Base-by-base conservation (phyloP, 2,797 vertebrate genomes). In the Notolabrus celidotus region DNA sequence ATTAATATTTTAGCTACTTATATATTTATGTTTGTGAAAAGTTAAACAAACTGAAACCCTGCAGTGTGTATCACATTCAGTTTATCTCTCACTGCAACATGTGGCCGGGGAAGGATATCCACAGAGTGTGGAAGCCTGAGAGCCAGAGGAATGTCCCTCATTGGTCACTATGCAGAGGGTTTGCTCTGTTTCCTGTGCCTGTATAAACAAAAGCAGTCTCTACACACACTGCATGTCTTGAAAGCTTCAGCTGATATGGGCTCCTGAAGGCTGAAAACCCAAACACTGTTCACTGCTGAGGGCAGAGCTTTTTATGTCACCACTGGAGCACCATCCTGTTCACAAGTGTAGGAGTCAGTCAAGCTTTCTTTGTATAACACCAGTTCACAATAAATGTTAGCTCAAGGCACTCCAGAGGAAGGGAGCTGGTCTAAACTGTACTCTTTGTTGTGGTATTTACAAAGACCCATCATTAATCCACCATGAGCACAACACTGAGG, bases 121-220 rank as follows among this genome's bases (percentile, higher is more conserved):
- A 66, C 15, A 34, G 31, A 52, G 65, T 46, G 83, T 85, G 31
- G 79, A 63, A 43, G 82, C 84, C 56, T 83, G 67, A 43, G 81
- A 86, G 74, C 57, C 84, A 78, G 42, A 84, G 75, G 84, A 92
- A 92, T 87, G 67, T 62, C 89, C 80, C 77, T 78, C 65, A 63
- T 71, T 89, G 82, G 75, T 83, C 77, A 79, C 62, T 65, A 86
- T 91, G 80, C 92, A 93, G 66, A 31, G 50, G 27, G 82, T 77
- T 67, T 59, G 46, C 57, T 41, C 66, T 46, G 68, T 88, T 93
- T 87, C 80, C 68, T 67, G 80, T 51, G 71, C 67, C 62, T 85
- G 46, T 64, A 53, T 71, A 85, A 83, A 85, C 80, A 80, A 63
- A 58, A 56, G 31, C 3, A 72, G 52, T 42, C 58, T 70, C 75